These are phyloP conservation scores for Trissolcus basalis DNA, from an alignment of 1,140 invertebrate species.

Conservation along the genomic window DNA sequence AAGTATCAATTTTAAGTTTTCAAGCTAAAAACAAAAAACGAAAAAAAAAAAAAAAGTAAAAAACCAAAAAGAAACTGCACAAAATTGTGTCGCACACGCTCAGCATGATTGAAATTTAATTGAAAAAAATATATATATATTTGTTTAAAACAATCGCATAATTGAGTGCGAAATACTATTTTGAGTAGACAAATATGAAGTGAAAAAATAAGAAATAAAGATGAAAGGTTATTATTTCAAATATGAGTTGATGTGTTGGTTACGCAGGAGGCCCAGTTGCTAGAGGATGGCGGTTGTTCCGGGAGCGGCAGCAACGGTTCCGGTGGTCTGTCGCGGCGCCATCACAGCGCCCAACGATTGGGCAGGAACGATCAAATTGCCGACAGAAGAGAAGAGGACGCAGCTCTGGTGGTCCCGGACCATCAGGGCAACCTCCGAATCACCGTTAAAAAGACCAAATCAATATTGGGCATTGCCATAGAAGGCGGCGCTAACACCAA, in stretches of 20 bases:
- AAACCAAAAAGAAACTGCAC: too few species aligned
- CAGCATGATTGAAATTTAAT: too few species aligned
- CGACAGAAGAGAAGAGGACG: conserved; percentile 79
- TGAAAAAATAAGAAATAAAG: neutral
- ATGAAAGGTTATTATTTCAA: neutral
- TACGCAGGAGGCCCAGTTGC: conserved; percentile 87
- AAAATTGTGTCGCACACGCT: too few species aligned
- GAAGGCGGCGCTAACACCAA: conserved; percentile 97
- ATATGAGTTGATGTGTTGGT: conserved; percentile 81
- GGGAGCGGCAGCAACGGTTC: conserved; percentile 78
- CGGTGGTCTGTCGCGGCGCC: conserved; percentile 70
- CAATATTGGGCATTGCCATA: conserved; percentile 96
- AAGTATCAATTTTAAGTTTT: too few species aligned
- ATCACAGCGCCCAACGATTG: conserved; percentile 71
- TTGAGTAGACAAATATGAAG: conserved; percentile 20
- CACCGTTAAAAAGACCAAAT: conserved; percentile 92
- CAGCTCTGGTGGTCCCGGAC: conserved; percentile 85
- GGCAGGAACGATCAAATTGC: conserved; percentile 73
- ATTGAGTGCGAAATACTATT: too few species aligned
- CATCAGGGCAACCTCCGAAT: conserved; percentile 90
- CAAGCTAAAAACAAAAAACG: neutral
- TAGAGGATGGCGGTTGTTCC: conserved; percentile 81
- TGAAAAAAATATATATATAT: neutral
- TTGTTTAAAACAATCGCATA: conserved; percentile 11
- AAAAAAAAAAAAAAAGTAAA: too few species aligned